phyloP scores from a whole-genome alignment of 2,797 vertebrate genomes.

The Eleutherodactylus coqui region DNA sequence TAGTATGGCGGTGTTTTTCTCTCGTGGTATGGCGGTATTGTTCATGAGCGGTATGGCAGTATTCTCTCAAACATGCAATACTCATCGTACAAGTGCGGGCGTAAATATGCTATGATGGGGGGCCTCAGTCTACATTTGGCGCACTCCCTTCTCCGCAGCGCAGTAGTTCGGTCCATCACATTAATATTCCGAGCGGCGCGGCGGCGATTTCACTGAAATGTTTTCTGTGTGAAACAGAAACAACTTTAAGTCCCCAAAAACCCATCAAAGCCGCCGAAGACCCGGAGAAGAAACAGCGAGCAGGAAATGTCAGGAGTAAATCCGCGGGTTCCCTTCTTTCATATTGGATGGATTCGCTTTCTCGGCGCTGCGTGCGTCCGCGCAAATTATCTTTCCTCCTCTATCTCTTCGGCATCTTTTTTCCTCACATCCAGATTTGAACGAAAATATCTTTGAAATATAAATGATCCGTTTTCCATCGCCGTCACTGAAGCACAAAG shows the following conservation, averaged over 20 bases:
- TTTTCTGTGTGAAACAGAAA: background rate
- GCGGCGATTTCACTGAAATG: background rate
- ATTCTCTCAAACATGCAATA: too few relatives aligned
- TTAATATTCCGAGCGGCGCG: constrained; percentile 7
- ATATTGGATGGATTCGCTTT: constrained; percentile 5
- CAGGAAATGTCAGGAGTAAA: constrained; percentile 36
- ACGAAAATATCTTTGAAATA: constrained; percentile 32
- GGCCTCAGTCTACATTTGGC: too few relatives aligned
- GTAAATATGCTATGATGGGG: too few relatives aligned
- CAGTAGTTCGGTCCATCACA: too few relatives aligned
- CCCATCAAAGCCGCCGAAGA: background rate
- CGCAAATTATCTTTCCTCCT: constrained; percentile 8
- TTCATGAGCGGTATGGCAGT: too few relatives aligned
- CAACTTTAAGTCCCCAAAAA: constrained; percentile 32
- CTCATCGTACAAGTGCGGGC: too few relatives aligned
- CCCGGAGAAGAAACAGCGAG: background rate
- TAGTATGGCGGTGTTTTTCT: too few relatives aligned
- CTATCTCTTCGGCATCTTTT: constrained; percentile 16
- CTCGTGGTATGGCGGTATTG: too few relatives aligned
- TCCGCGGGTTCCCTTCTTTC: background rate
- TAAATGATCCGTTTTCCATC: constrained; percentile 26
- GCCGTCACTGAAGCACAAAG: background rate
- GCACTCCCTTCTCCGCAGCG: too few relatives aligned
- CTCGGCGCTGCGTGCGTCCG: constrained; percentile 20
- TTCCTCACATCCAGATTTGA: constrained; percentile 19